These are phyloP conservation scores for Trogon melanurus DNA, from an alignment of 2,113 vertebrate species.

Conservation along the genomic window DNA sequence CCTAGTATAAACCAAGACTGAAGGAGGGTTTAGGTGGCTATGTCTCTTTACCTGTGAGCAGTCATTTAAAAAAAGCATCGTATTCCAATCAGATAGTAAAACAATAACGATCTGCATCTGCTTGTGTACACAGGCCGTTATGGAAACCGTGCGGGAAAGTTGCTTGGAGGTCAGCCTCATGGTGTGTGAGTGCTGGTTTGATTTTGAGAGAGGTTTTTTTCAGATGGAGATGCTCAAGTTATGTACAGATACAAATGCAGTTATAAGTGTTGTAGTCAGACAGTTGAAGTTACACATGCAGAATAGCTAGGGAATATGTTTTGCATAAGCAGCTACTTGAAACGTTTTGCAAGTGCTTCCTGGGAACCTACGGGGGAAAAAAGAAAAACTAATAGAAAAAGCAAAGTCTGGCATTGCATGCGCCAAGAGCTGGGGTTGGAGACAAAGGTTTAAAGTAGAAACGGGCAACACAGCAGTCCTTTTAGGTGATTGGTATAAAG, in stretches of 20 bases:
- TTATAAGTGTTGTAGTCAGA: background rate
- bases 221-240: background rate
- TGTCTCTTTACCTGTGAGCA: background rate
- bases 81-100: slow-evolving; percentile 41
- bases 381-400: background rate
- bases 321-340: background rate
- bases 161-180: background rate
- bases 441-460: slow-evolving; percentile 48
- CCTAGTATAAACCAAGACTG: background rate
- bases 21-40: background rate
- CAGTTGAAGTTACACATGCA: background rate
- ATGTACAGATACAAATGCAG: background rate
- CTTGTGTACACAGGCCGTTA: background rate
- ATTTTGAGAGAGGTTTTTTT: background rate
- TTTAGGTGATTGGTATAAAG: background rate
- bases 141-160: background rate
- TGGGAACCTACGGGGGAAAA: background rate
- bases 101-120: slow-evolving; percentile 2
- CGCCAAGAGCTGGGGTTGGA: background rate
- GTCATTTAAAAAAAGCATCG: background rate
- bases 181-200: background rate
- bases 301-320: background rate
- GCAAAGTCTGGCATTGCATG: background rate
- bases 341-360: background rate
- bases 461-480: background rate